Conservation (phyloP, 2,888 invertebrate genomes). For the Cheilosia pagana region DNA sequence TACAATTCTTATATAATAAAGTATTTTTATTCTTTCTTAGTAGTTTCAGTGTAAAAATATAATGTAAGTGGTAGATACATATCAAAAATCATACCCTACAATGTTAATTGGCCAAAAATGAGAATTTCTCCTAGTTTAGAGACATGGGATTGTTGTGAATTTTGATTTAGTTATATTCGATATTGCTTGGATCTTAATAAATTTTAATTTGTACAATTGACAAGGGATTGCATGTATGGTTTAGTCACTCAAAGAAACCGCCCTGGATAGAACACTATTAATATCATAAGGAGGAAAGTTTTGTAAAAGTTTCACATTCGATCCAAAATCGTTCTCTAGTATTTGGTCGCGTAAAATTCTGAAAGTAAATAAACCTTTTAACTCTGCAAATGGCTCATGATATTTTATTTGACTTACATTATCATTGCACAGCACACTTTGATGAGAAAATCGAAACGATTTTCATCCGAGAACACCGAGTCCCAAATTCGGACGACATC, state of each 20-base stretch:
- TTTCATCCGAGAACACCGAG: conserved; percentile 94
- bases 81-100: conserved; percentile 60
- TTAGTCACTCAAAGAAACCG: conserved; percentile 83
- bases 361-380: background rate
- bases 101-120: conserved; percentile 67
- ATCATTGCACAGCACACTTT: conserved; percentile 99
- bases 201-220: conserved; percentile 70
- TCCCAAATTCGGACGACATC: conserved; percentile 99
- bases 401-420: conserved; percentile 88
- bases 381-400: background rate
- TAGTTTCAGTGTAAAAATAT: conserved; percentile 66
- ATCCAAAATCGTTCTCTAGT: conserved; percentile 94
- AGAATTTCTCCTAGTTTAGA: conserved; percentile 43
- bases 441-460: conserved; percentile 95
- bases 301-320: conserved; percentile 96
- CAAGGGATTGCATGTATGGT: conserved; percentile 47
- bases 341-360: conserved; percentile 93
- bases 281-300: conserved; percentile 96
- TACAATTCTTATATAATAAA: conserved; percentile 30
- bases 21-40: conserved; percentile 8
- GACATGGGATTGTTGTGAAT: conserved; percentile 31
- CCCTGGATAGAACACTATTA: conserved; percentile 91
- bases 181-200: conserved; percentile 56
- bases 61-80: conserved; percentile 47
- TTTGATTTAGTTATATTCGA: conserved; percentile 43